These are phyloP conservation scores for Drosophila neotestacea DNA, from an alignment of 2,888 invertebrate species.

Conservation along the genomic window DNA sequence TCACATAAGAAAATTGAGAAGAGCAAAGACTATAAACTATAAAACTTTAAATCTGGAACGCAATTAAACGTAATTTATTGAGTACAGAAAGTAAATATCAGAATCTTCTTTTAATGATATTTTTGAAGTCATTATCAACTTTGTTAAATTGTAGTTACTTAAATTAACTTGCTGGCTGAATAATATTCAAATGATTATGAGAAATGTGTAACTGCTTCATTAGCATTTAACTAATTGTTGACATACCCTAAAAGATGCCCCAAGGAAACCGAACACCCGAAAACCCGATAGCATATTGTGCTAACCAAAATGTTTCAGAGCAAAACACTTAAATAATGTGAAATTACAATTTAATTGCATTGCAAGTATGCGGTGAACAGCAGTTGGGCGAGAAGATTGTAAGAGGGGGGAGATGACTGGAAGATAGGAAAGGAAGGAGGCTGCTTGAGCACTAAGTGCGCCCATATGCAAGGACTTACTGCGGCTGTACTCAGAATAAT, in stretches of 20 bases:
- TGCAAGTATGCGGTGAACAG: constrained; percentile 67
- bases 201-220: constrained; percentile 44
- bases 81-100: background rate
- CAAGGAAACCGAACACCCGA: background rate
- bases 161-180: constrained; percentile 22
- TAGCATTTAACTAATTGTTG: constrained; percentile 70
- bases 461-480: constrained; percentile 54
- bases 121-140: background rate
- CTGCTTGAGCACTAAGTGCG: constrained; percentile 47
- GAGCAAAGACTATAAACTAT: background rate
- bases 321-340: constrained; percentile 77
- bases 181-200: constrained; percentile 33
- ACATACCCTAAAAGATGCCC: constrained; percentile 61
- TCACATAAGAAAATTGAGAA: background rate
- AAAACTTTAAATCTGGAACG: background rate
- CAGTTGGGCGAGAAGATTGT: background rate
- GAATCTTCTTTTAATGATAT: background rate
- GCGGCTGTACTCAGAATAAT: constrained; percentile 60
- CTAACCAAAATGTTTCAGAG: constrained; percentile 63
- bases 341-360: constrained; percentile 79
- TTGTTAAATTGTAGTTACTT: constrained; percentile 11
- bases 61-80: background rate
- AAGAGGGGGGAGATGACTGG: background rate
- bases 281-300: constrained; percentile 35
- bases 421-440: background rate